A percentile compares a stretch with the other conserved stretches of the same genome.
phyloP scores from a whole-genome alignment of 2,797 vertebrate genomes.

The Acropternis orthonyx region DNA sequence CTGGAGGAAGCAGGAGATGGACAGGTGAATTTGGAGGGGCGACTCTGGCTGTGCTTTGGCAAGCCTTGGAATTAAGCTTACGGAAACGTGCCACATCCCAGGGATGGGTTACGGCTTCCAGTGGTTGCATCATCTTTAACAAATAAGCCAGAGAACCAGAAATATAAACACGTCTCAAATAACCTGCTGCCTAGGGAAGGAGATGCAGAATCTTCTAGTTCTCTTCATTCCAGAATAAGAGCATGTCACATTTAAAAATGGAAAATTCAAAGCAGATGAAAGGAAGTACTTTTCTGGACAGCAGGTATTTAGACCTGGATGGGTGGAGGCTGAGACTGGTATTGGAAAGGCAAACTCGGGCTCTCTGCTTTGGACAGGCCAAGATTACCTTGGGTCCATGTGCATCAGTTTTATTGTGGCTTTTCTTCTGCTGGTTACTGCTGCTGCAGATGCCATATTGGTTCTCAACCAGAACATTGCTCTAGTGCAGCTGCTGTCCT shows the following conservation, averaged over 20 bases:
- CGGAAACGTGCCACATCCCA: background rate
- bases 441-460: background rate
- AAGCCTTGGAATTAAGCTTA: background rate
- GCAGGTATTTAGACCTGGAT: background rate
- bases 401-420: background rate
- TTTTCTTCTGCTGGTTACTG: background rate
- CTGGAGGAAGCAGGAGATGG: background rate
- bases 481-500: background rate
- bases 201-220: background rate
- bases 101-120: background rate
- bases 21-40: background rate
- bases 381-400: background rate
- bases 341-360: background rate
- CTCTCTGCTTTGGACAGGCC: background rate
- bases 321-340: background rate
- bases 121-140: background rate
- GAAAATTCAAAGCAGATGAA: background rate
- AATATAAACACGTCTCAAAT: background rate
- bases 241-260: background rate
- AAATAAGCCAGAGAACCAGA: background rate
- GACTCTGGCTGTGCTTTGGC: background rate
- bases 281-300: background rate
- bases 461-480: background rate
- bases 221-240: background rate
- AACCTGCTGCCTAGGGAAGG: background rate